Evolutionary conservation across 30 jellyfish, hydroid and myxozoan species (phyloP), one percentile per base, ranked within the genome.

Genomic region (Calvadosia cruxmelitensis): DNA sequence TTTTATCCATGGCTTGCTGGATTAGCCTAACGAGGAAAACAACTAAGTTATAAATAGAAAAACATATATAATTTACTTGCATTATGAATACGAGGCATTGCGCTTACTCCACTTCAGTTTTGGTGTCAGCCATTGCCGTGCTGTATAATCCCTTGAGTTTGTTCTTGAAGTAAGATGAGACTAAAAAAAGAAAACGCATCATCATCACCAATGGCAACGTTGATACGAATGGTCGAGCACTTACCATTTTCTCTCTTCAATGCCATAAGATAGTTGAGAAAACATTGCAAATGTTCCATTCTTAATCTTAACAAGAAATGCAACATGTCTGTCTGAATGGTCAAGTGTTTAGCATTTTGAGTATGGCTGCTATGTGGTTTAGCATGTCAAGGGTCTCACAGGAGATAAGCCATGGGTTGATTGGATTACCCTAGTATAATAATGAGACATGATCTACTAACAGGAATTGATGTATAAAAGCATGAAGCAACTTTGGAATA

Each of bases 91-190:
- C 13, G 26, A 7, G 26, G 1, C 42, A 13, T 1, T 0, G 1
- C 32, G 74, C 87, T 33, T 50, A 82, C 92, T 90, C 98, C 0
- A 73, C 64, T 82, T 90, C 98, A 52, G 94, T 69, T 49, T 82
- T 90, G 7, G 98, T 95, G 78, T 90, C 98, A 65, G 98, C 76
- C 3, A 90, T 65, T 0, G 95, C 98, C 31, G 98, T 82, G 71
- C 69, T 72, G 71, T 90, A 90, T 10, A 90, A 62, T 3, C 94
- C 92, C 69, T 90, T 90, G 12, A 90, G 81, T 66, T 90, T 90
- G 57, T 93, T 81, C 68, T 90, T 90, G 86, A 90, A 90, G 67
- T 90, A 90, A 0, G 98, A 93, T 0, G 98, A 81, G 0, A 90
- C 98, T 74, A 73, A 49, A 53, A 82, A 0, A n/a, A 65, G 12